A percentile compares a stretch with the other conserved stretches of the same genome.
Conservation (phyloP, 1,140 invertebrate species). For the Drosophila mauritiana region DNA sequence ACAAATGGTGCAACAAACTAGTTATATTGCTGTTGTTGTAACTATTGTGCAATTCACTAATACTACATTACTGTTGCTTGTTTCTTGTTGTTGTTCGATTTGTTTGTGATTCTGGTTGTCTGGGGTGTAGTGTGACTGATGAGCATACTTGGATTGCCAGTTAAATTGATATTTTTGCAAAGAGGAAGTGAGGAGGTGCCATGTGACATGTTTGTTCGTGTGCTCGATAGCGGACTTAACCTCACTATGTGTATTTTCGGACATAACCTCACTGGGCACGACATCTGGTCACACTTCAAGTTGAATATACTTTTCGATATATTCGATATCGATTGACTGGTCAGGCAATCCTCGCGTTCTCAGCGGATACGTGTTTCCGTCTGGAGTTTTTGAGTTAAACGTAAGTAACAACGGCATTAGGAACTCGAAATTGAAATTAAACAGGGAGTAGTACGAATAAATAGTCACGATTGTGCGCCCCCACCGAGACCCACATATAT, state of each 20-base stretch:
- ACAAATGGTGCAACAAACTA: constrained; percentile 57
- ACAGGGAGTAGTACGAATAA: constrained; percentile 47
- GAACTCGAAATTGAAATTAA: constrained; percentile 36
- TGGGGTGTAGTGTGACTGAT: constrained; percentile 35
- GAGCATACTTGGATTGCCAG: constrained; percentile 48
- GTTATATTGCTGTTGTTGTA: constrained; percentile 46
- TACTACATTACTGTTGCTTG: constrained; percentile 40
- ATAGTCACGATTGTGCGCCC: constrained; percentile 35
- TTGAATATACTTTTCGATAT: constrained; percentile 12
- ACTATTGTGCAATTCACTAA: constrained; percentile 55
- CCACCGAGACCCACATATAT: constrained; percentile 24
- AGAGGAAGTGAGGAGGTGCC: constrained; percentile 22
- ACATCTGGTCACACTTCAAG: neutral
- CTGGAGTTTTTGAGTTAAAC: constrained; percentile 34
- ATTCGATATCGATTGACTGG: constrained; percentile 22
- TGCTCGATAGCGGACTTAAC: constrained; percentile 22
- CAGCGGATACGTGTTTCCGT: constrained; percentile 37
- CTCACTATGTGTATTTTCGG: constrained; percentile 16
- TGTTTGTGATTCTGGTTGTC: constrained; percentile 21
- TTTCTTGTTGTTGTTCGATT: constrained; percentile 29
- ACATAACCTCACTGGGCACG: constrained; percentile 24
- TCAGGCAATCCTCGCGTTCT: constrained; percentile 33
- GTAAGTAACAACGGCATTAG: constrained; percentile 36
- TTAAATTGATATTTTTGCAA: constrained; percentile 14
- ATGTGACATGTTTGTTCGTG: constrained; percentile 23